Base-by-base conservation (phyloP, 2,888 invertebrate species). In the Diarsia rubi region DNA sequence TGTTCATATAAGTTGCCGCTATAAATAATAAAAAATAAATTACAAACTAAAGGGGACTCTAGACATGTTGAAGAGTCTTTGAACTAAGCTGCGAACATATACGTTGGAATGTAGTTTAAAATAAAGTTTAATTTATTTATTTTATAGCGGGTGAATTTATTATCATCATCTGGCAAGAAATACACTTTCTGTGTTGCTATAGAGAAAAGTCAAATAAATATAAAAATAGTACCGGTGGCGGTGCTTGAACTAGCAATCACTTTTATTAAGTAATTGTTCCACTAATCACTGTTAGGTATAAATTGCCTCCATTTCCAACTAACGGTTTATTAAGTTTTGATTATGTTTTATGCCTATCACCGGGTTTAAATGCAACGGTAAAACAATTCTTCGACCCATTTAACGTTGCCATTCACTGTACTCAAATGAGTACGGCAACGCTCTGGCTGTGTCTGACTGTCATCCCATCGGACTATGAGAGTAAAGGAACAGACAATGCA, bases 231-330 rank as follows among this genome's bases (percentile, higher is more conserved):
- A 37, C 52, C 12, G 47, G 45, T n/a, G n/a, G n/a, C n/a, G n/a
- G 31, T 66, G 62, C 74, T 52, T 63, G 60, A 42, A 68, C 24
- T 19, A 1, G n/a, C 64, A 44, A 49, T 75, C 3, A 68, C 21
- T 65, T 64, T 81, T 65, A 54, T 37, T 60, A 60, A 64, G 60
- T 71, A 54, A 81, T 76, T 72, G 57, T 19, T 69, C 19, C 16
- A 66, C 49, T 71, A 62, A 69, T 76, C n/a, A 54, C 16, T n/a
- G 60, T 27, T 21, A 9, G 21, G 11, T 31, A 16, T 54, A 72
- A 70, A 80, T 73, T 80, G 65, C 16, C 54, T 42, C 9, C 24
- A 44, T 64, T 31, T 60, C 5, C 5, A 8, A 21, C 16, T 24
- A 31, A 24, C n/a, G 65, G 2, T 47, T 27, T 24, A 60, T 44